Percentiles rank a stretch among this genome's conserved stretches.
Evolutionary conservation across 2,797 vertebrate species (phyloP).

Genomic region (Urophycis tenuis): DNA sequence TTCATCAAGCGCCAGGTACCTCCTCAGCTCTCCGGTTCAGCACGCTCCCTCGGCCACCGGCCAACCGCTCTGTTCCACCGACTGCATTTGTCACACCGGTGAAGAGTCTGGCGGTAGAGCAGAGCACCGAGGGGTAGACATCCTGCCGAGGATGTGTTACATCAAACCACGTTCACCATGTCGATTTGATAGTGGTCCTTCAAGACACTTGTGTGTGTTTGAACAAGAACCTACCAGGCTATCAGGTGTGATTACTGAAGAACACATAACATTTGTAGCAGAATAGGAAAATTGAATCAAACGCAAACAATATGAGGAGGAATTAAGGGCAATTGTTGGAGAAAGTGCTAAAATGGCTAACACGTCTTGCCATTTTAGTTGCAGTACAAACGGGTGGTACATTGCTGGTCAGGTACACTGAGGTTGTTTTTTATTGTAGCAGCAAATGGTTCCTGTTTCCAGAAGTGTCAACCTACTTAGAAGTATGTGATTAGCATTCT

Average conservation of each 20-base stretch:
- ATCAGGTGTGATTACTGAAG: no score
- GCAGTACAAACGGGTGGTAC: no score
- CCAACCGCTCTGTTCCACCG: background rate
- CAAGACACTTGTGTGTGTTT: no score
- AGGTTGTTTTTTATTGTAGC: background rate
- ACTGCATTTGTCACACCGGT: background rate
- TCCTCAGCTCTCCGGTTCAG: background rate
- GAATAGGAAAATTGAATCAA: background rate
- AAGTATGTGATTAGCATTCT: background rate
- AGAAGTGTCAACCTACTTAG: background rate
- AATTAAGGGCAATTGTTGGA: background rate
- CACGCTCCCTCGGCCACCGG: background rate
- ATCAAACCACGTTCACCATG: background rate
- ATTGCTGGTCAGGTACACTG: background rate
- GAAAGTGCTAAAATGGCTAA: no score
- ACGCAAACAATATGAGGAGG: background rate
- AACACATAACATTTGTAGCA: background rate
- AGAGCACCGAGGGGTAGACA: no score
- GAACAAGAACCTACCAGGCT: no score
- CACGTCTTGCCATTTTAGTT: background rate
- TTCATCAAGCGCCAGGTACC: conserved; percentile 76
- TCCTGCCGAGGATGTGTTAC: background rate
- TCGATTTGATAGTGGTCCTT: no score
- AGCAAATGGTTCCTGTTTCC: background rate
- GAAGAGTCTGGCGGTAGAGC: background rate